Base-by-base conservation (phyloP, 2,888 invertebrate species). In the Entomobrya proxima region DNA sequence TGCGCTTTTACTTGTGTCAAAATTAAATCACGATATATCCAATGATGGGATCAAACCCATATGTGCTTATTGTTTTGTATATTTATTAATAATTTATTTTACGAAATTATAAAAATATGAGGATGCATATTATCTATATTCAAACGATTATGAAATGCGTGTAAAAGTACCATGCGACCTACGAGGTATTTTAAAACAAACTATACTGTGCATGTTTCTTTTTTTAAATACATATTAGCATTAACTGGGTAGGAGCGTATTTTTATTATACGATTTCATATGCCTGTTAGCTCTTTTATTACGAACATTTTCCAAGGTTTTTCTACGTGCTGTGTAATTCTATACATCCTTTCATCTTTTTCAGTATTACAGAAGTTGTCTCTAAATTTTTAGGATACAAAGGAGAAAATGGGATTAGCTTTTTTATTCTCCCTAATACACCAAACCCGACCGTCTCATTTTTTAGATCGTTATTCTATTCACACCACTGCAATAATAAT, bases 401-500 rank as follows among this genome's bases (percentile, higher is more conserved):
- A 75, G 27, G 21, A 11, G 37, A 24, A 77, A 58, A 77, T 77
- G 58, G 76, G 76, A 77, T 77, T 77, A 58, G n/a, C 40, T 75
- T 77, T 76, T 40, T 77, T 77, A 77, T 58, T n/a, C 37, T 77
- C 37, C 35, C 58, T 77, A 40, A 58, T 58, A 27, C 37, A 52
- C 27, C 40, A 58, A 58, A 40, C 58, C 64, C 35, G n/a, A 64
- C 64, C 64, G 37, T 21, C 37, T 64, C 35, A 64, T 37, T 77
- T 77, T 77, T 77, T 18, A 55, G 55, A 58, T 58, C 24, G 37
- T 18, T 27, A 58, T 77, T 35, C 76, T n/a, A 77, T 58, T 58
- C 76, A 77, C 76, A 77, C 76, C n/a, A n/a, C n/a, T n/a, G n/a
- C n/a, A 37, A 37, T 15, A 11, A 64, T 37, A 64, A 58, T 32